phyloP scores from a whole-genome alignment of 2,888 invertebrate species.

The Azorinus chamasolen region DNA sequence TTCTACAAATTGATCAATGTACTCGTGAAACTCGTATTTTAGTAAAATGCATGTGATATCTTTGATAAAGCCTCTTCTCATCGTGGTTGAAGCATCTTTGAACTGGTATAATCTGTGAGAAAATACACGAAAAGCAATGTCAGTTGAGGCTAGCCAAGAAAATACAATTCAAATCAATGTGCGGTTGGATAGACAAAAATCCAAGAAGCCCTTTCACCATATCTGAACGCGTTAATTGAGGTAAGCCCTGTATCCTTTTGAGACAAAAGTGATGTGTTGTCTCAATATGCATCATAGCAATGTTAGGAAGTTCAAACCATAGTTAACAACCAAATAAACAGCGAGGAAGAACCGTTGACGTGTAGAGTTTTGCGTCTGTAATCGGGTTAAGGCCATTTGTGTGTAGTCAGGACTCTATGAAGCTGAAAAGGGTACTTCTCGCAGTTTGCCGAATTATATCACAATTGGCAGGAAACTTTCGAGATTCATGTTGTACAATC shows the following conservation, averaged over 20 bases:
- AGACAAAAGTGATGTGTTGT: conserved; percentile 7
- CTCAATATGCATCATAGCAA: neutral
- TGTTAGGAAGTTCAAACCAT: neutral
- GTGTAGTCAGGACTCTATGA: neutral
- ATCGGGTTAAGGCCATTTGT: neutral
- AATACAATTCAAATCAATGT: conserved; percentile 6
- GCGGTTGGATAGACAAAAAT: neutral
- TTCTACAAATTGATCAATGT: neutral
- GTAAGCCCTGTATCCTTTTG: conserved; percentile 1
- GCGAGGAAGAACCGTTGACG: conserved; percentile 1
- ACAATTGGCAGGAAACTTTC: conserved; percentile 1
- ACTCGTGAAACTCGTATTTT: neutral
- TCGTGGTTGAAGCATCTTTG: neutral
- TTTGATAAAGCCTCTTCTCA: conserved; percentile 2
- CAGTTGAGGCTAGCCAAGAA: conserved; percentile 1
- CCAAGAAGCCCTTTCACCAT: conserved; percentile 6
- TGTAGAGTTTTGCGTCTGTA: conserved; percentile 2
- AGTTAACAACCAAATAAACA: conserved; percentile 7
- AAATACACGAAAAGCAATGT: neutral
- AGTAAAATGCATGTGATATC: neutral
- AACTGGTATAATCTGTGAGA: neutral
- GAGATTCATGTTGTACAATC: neutral
- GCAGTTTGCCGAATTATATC: conserved; percentile 7
- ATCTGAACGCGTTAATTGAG: conserved; percentile 1
- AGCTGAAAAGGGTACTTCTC: conserved; percentile 6